phyloP scores from a whole-genome alignment of 2,113 vertebrate genomes.

The Lanius ludovicianus region DNA sequence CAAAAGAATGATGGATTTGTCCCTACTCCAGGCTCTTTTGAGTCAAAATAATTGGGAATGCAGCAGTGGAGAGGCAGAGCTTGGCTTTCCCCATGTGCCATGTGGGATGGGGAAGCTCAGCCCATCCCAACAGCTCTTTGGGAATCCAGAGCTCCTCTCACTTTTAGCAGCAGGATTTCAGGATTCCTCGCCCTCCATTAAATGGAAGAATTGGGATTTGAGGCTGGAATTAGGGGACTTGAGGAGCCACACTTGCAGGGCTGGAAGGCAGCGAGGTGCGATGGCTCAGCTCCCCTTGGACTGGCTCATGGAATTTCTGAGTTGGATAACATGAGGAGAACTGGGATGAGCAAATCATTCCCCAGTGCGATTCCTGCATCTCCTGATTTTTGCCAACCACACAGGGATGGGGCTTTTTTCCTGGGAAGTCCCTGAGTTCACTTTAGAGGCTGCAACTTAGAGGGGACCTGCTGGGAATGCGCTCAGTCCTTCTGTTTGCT shows the following conservation, averaged over 20 bases:
- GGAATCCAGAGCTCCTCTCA: background rate
- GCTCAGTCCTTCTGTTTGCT: background rate
- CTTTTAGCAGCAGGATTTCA: background rate
- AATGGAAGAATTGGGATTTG: background rate
- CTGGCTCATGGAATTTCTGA: background rate
- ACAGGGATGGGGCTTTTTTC: background rate
- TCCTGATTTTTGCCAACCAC: background rate
- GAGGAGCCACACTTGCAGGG: background rate
- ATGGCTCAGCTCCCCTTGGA: accelerated
- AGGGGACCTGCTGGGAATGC: accelerated
- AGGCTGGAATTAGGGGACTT: background rate
- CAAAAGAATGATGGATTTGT: background rate
- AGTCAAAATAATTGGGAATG: background rate
- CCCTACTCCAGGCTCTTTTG: background rate
- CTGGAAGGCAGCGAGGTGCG: background rate
- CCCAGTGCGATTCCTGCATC: background rate
- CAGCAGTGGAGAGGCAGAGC: background rate
- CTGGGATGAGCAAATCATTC: background rate
- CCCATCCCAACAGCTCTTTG: background rate
- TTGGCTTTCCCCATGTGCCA: accelerated
- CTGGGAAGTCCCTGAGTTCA: background rate
- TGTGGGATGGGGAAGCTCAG: background rate
- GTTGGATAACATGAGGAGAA: background rate
- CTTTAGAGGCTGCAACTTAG: accelerated
- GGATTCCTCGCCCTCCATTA: background rate